Percentiles rank a stretch among this genome's conserved stretches.
Conservation (phyloP, 2,113 vertebrate genomes). For the Bujurquina vittata region DNA sequence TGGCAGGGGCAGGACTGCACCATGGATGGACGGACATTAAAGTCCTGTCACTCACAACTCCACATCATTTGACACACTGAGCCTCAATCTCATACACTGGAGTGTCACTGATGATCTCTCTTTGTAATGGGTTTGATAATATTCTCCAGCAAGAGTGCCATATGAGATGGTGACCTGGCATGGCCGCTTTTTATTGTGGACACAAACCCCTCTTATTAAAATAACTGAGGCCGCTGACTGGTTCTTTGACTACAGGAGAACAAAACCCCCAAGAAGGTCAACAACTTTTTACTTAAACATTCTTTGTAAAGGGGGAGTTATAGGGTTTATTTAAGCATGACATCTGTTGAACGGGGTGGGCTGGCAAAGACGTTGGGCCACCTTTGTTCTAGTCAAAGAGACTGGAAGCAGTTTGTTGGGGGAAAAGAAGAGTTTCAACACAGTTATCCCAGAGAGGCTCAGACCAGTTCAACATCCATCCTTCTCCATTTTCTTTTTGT, state of each 20-base stretch:
- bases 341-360: conserved; percentile 49
- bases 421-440: conserved; percentile 65
- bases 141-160: conserved; percentile 40
- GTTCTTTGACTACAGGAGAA: neutral
- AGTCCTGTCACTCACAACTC: conserved; percentile 70
- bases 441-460: conserved; percentile 61
- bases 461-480: conserved; percentile 67
- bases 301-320: conserved; percentile 37
- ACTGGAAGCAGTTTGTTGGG: conserved; percentile 34
- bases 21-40: conserved; percentile 75
- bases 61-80: conserved; percentile 51
- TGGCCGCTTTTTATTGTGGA: conserved; percentile 28
- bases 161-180: conserved; percentile 40
- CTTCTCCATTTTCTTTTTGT: conserved; percentile 73
- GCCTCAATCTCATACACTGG: conserved; percentile 38
- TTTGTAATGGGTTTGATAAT: conserved; percentile 52
- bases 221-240: neutral
- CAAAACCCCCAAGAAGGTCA: conserved; percentile 6
- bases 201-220: conserved; percentile 36
- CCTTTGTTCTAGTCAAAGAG: conserved; percentile 57
- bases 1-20: conserved; percentile 66
- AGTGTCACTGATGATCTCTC: conserved; percentile 68
- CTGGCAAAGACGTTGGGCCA: conserved; percentile 56
- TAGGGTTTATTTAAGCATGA: conserved; percentile 64
- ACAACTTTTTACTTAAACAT: conserved; percentile 37